phyloP scores from a whole-genome alignment of 2,888 invertebrate genomes.

The Boloria euphrosyne region DNA sequence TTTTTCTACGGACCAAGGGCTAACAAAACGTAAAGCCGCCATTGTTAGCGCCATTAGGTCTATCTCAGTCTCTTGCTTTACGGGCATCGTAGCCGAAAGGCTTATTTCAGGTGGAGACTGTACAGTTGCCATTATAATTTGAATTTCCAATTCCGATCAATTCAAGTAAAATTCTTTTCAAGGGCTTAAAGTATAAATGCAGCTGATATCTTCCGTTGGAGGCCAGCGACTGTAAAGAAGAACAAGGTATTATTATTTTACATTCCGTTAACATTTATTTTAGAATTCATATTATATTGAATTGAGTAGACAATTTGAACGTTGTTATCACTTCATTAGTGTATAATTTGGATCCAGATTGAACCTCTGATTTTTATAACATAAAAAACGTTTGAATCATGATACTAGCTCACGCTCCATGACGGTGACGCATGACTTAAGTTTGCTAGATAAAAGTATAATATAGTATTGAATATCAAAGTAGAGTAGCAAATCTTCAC shows the following conservation, averaged over 20 bases:
- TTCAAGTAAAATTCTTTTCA: constrained; percentile 11
- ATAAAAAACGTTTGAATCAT: too few relatives aligned
- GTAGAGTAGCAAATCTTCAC: background rate
- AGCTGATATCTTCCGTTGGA: constrained; percentile 14
- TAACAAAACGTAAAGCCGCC: constrained; percentile 75
- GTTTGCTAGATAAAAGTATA: constrained; percentile 34
- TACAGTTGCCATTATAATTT: constrained; percentile 65
- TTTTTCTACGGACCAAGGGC: constrained; percentile 67
- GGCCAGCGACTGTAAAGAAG: constrained; percentile 29
- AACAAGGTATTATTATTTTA: constrained; percentile 39
- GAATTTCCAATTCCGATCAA: constrained; percentile 17
- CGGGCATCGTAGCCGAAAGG: constrained; percentile 59
- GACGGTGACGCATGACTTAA: too few relatives aligned
- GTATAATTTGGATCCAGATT: too few relatives aligned
- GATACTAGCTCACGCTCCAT: too few relatives aligned
- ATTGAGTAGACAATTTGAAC: too few relatives aligned
- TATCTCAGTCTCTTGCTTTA: constrained; percentile 63
- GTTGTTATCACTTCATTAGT: too few relatives aligned
- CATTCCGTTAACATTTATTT: background rate
- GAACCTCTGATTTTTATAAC: too few relatives aligned
- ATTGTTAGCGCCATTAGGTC: constrained; percentile 73
- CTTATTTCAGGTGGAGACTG: constrained; percentile 65
- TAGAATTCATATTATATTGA: background rate
- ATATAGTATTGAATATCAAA: constrained; percentile 43
- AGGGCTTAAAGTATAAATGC: constrained; percentile 7